A percentile compares a stretch with the other conserved stretches of the same genome.
These are phyloP conservation scores for Euphonia xanthogaster DNA, from an alignment of 2,797 vertebrate species.

Conservation along the genomic window DNA sequence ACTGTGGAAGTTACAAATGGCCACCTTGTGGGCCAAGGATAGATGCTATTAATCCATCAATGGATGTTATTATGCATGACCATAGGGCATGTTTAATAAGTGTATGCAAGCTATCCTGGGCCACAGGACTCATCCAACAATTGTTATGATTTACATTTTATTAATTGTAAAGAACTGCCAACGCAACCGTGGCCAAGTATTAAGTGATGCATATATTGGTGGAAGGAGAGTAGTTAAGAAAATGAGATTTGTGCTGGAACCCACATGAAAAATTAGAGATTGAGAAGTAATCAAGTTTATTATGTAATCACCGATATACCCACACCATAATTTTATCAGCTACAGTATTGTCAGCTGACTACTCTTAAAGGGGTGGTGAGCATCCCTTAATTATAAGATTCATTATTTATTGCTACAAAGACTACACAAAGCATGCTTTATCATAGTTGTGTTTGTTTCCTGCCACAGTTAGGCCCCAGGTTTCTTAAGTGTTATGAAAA, in stretches of 20 bases:
- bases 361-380: not conserved
- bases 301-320: not conserved
- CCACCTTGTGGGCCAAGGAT: not conserved
- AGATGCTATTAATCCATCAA: not conserved
- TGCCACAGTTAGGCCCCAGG: not conserved
- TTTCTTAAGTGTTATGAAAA: not conserved
- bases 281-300: not conserved
- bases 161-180: not conserved
- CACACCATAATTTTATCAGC: not conserved
- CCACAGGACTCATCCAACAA: not conserved
- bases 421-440: not conserved
- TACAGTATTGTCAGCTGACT: not conserved
- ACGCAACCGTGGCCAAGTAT: not conserved
- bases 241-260: not conserved
- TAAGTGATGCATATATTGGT: not conserved
- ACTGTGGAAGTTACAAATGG: not conserved
- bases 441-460: not conserved
- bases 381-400: not conserved
- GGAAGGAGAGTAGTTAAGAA: not conserved
- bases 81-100: not conserved
- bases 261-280: not conserved
- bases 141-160: not conserved
- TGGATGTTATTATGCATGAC: not conserved
- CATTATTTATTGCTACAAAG: not conserved
- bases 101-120: not conserved